phyloP scores from a whole-genome alignment of 1,140 invertebrate genomes.

The Pseudomyrmex cubaensis region DNA sequence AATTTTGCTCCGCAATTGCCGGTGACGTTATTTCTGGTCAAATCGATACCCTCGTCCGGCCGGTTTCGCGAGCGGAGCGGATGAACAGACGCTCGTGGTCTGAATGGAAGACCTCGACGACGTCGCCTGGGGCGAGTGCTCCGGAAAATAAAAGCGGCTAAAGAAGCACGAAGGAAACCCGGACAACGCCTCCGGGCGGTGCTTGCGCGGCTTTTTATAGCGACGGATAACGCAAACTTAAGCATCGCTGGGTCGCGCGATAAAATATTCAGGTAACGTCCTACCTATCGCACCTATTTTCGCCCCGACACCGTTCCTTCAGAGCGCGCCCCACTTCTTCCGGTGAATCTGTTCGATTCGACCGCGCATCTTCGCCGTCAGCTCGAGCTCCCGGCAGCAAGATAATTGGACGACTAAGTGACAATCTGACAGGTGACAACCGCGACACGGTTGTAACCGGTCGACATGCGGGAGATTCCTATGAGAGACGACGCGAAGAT shows the following conservation, averaged over 20 bases:
- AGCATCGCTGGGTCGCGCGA: conserved; percentile 27
- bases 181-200: conserved; percentile 29
- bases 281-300: conserved; percentile 64
- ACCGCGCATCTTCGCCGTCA: conserved; percentile 3
- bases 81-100: conserved; percentile 32
- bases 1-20: conserved; percentile 13
- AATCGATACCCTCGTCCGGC: conserved; percentile 41
- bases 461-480: conserved; percentile 45
- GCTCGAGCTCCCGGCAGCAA: neutral
- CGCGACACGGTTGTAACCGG: conserved; percentile 36
- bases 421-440: conserved; percentile 67
- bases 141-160: conserved; percentile 41
- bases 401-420: conserved; percentile 69
- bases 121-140: conserved; percentile 19
- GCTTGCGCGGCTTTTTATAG: conserved; percentile 52
- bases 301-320: conserved; percentile 40
- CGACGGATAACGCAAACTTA: conserved; percentile 45
- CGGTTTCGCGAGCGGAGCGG: conserved; percentile 35
- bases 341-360: conserved; percentile 60
- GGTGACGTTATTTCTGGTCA: conserved; percentile 26
- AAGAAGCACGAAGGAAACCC: conserved; percentile 22
- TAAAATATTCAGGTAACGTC: conserved; percentile 65
- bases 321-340: conserved; percentile 51
- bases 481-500: conserved; percentile 42
- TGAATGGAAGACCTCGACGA: conserved; percentile 24